Evolutionary conservation across 2,113 vertebrate genomes (phyloP), one percentile per base, ranked within the genome.

Genomic region (Hydrochoerus hydrochaeris): DNA sequence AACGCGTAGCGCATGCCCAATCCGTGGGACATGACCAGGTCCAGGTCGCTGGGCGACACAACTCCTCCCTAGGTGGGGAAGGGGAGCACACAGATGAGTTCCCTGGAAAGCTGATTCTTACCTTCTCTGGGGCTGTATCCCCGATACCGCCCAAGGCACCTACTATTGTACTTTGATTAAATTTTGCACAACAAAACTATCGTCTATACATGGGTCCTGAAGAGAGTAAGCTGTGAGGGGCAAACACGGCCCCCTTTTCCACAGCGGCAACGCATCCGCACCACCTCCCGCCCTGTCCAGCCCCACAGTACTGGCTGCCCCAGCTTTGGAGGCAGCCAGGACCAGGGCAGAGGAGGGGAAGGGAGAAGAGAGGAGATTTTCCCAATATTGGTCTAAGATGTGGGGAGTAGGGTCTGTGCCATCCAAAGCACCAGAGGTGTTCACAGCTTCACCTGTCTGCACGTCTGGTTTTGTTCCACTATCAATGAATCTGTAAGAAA

Each of bases 1-100:
- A 99, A 99, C 3, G 99, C 99, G 0, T 99, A 99, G 67, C 99
- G 99, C 99, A 99, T 99, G 97, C 99, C 99, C 96, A 99, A 95
- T 62, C 99, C 99, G 95, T 99, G 99, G 85, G 99, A 99, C 99
- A 99, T 99, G 98, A 99, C 99, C 88, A 99, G 98, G 98, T 99
- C 99, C 78, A 99, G 99, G 98, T 99, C 99, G 78, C 98, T 97
- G 12, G 99, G 99, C 86, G 99, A 99, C 91, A 99, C 98, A 52
- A 99, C 32, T 92, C 99, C 99, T n/a, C 99, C 99, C 99, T 99
- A 97, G 88, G 94, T 7, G 95, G 28, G 57, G 96, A 92, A 85
- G 85, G 26, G 67, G 88, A 86, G 60, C 54, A 97, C 82, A 81
- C 26, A 41, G 44, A 35, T 97, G 67, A 98, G 81, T 88, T 46